Base-by-base conservation (phyloP, 2,797 vertebrate genomes). In the Rhinogobio ventralis region DNA sequence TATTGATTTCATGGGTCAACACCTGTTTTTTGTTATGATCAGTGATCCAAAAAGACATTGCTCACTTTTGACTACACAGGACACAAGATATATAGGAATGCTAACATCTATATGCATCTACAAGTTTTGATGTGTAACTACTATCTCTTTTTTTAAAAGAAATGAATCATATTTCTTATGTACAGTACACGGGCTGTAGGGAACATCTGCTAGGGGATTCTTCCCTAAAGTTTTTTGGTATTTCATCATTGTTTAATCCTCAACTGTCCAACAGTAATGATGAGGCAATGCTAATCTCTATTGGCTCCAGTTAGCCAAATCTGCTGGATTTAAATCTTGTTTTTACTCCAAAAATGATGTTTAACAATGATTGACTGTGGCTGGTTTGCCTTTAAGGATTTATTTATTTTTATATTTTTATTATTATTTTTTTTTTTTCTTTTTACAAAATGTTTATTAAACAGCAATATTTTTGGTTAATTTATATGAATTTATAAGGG, bases 191-290 rank as follows among this genome's bases (percentile, higher is more conserved):
- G 46, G 30, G 5, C 64, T 78, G 2, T 20, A 60, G 20, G 42
- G 28, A 71, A 79, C 83, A 85, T 85, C 67, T 85, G 83, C 67
- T 72, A 7, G 0, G 55, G 25, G 39, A 79, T 85, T 79, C 53
- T 20, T 79, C 39, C 15, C 7, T 57, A 9, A 36, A 66, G 67
- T 83, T 89, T 88, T 72, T 57, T 86, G 45, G 71, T 15, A 78
- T 90, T 90, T 88, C 89, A 86, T 89, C 72, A 90, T 87, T 85
- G 76, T 86, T 86, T 88, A 89, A 87, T 84, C 81, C 72, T 79
- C 68, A 66, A 36, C 72, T 80, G 86, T 86, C 68, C 69, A 86
- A 15, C 30, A 73, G 53, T 69, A 68, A 85, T 19, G n/a, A 60
- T 81, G 49, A 85, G 68, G 83, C 78, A 46, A 85, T 87, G 74